Evolutionary conservation across 2,888 invertebrate genomes (phyloP).

Genomic region (Phalangium opilio): DNA sequence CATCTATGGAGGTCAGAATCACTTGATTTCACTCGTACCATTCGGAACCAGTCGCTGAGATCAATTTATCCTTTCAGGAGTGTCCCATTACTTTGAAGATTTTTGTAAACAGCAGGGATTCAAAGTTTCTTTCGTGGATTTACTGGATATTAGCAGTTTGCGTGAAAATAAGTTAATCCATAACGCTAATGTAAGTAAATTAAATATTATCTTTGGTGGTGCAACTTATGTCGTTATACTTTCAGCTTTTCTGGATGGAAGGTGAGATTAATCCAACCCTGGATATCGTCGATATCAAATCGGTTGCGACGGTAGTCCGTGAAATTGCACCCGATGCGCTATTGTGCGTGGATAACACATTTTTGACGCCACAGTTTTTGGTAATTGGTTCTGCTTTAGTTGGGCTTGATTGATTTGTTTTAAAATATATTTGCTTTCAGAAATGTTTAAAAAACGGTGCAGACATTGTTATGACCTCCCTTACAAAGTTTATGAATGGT

Average conservation of each 20-base stretch:
- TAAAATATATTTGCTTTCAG: conserved; percentile 52
- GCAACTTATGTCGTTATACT: too few species aligned
- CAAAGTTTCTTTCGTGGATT: too few species aligned
- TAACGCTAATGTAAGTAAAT: neutral
- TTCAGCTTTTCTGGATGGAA: conserved; percentile 68
- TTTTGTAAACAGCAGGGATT: too few species aligned
- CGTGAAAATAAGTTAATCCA: too few species aligned
- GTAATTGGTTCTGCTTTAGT: conserved; percentile 29
- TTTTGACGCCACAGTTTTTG: conserved; percentile 73
- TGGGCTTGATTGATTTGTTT: neutral
- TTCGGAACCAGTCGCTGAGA: too few species aligned
- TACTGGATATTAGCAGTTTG: too few species aligned
- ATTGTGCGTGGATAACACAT: conserved; percentile 83
- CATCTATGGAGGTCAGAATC: neutral
- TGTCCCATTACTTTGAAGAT: too few species aligned
- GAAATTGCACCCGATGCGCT: conserved; percentile 40
- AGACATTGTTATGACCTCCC: conserved; percentile 74
- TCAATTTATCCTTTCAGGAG: too few species aligned
- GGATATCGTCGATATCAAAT: conserved; percentile 73
- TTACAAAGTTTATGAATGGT: conserved; percentile 87
- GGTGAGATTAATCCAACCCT: conserved; percentile 89
- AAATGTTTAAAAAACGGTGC: conserved; percentile 77
- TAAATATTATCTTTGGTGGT: neutral
- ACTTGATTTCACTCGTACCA: neutral
- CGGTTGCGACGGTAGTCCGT: conserved; percentile 47